A percentile compares a stretch with the other conserved stretches of the same genome.
phyloP scores from a whole-genome alignment of 2,888 invertebrate species.

The Bedellia somnulentella region DNA sequence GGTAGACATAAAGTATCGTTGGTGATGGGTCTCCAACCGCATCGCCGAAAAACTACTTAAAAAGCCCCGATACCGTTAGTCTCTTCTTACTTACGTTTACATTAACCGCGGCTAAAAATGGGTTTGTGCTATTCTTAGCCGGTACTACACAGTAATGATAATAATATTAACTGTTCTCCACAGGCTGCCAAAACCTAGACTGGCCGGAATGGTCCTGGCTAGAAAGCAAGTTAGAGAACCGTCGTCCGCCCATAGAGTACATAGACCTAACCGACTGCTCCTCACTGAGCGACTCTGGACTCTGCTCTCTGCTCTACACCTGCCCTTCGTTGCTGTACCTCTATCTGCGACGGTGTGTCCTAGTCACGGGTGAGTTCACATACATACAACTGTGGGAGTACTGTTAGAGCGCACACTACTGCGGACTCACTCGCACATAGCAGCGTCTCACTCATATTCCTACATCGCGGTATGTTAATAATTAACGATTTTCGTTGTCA shows the following conservation, averaged over 20 bases:
- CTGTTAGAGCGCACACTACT: not conserved
- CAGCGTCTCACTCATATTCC: too few species aligned
- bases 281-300: constrained; percentile 79
- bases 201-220: constrained; percentile 73
- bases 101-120: too few species aligned
- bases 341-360: constrained; percentile 84
- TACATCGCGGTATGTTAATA: too few species aligned
- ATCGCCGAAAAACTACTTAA: too few species aligned
- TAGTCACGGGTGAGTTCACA: constrained; percentile 70
- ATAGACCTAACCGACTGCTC: constrained; percentile 90
- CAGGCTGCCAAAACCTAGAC: constrained; percentile 77
- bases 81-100: too few species aligned
- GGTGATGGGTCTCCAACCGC: too few species aligned
- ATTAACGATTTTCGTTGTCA: too few species aligned
- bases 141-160: too few species aligned
- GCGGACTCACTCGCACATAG: too few species aligned
- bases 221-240: constrained; percentile 58
- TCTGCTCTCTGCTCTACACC: constrained; percentile 81
- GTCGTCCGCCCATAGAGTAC: constrained; percentile 78
- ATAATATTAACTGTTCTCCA: constrained; percentile 11
- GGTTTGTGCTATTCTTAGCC: too few species aligned
- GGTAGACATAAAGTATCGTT: too few species aligned
- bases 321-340: constrained; percentile 86
- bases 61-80: too few species aligned
- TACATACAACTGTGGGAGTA: not conserved